Evolutionary conservation across 2,888 invertebrate genomes (phyloP).

Genomic region (Strigamia transsilvanica): DNA sequence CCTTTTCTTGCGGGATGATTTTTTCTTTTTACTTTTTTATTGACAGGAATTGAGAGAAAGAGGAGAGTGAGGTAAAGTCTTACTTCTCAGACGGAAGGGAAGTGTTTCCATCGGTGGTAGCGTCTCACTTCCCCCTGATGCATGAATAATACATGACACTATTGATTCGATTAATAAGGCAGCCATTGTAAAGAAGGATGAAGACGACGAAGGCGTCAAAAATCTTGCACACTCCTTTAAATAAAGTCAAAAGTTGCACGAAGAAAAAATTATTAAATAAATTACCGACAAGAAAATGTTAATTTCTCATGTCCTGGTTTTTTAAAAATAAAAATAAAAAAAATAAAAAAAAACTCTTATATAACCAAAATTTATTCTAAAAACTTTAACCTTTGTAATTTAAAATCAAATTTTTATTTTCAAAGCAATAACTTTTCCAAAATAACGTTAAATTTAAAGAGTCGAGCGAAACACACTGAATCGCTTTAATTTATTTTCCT

Average conservation of each 20-base stretch:
- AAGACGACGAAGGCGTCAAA: conserved; percentile 17
- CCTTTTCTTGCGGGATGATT: background rate
- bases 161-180: conserved; percentile 30
- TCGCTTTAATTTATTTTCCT: background rate
- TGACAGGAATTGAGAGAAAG: conserved; percentile 13
- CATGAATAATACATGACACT: conserved; percentile 26
- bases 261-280: background rate
- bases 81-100: background rate
- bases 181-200: conserved; percentile 11
- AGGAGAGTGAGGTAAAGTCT: conserved; percentile 14
- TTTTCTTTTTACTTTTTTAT: background rate
- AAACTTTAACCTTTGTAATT: background rate
- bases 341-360: background rate
- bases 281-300: background rate
- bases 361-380: background rate
- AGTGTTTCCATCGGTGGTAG: background rate
- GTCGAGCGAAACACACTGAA: background rate
- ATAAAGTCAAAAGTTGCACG: conserved; percentile 1
- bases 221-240: conserved; percentile 15
- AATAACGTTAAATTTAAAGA: too few species aligned
- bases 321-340: background rate
- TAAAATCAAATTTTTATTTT: too few species aligned
- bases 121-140: conserved; percentile 15
- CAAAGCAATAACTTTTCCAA: too few species aligned
- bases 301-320: background rate